Conservation (phyloP, 2,888 invertebrate genomes). For the Drosophila limbata region DNA sequence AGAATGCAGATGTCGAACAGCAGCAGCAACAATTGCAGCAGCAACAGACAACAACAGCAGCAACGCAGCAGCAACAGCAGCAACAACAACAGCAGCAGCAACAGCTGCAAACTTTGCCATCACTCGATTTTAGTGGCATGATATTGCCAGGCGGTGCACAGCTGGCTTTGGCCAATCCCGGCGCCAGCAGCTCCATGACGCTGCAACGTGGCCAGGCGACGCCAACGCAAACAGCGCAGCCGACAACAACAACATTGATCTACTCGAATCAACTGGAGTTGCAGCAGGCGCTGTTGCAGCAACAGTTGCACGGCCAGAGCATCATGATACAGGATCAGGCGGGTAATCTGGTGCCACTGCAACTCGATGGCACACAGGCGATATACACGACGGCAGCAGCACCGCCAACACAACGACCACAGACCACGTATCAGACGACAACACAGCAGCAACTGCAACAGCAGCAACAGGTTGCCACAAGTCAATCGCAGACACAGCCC, state of each 20-base stretch:
- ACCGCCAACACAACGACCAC: conserved; percentile 45
- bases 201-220: conserved; percentile 66
- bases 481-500: conserved; percentile 70
- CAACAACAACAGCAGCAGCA: conserved; percentile 48
- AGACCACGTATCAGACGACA: conserved; percentile 66
- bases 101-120: conserved; percentile 77
- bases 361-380: conserved; percentile 81
- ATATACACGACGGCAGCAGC: conserved; percentile 78
- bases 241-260: conserved; percentile 78
- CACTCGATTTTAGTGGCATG: conserved; percentile 84
- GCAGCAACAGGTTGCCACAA: conserved; percentile 54
- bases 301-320: conserved; percentile 83
- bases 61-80: conserved; percentile 63
- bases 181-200: conserved; percentile 76
- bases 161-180: conserved; percentile 82
- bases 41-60: conserved; percentile 49
- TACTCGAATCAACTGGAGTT: conserved; percentile 84
- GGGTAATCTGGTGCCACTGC: conserved; percentile 83
- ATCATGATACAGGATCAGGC: conserved; percentile 84
- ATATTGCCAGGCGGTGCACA: conserved; percentile 84
- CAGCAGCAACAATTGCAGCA: conserved; percentile 57
- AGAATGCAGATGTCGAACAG: conserved; percentile 68
- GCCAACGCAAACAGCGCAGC: conserved; percentile 53
- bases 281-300: conserved; percentile 83
- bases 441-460: conserved; percentile 71